phyloP scores from a whole-genome alignment of 2,888 invertebrate genomes.

The Plemyria rubiginata region DNA sequence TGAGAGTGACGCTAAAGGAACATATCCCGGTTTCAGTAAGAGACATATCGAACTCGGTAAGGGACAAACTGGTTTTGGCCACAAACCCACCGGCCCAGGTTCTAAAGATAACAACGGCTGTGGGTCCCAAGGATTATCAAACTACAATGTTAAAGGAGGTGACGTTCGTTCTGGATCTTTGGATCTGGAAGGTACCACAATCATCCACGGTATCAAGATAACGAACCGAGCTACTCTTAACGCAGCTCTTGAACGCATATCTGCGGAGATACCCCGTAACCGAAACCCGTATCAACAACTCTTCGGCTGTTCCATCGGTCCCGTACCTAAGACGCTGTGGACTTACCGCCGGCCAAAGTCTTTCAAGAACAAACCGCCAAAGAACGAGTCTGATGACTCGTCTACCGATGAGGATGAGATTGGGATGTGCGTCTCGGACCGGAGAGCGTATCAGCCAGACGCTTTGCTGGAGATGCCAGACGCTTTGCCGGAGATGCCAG shows the following conservation, averaged over 20 bases:
- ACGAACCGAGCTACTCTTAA: neutral
- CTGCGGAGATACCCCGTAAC: neutral
- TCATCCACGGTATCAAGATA: neutral
- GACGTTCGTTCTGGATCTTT: no score
- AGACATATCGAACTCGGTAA: neutral
- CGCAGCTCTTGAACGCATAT: neutral
- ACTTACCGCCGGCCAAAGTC: neutral
- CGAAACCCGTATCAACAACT: neutral
- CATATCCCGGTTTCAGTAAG: neutral
- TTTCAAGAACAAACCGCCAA: conserved; percentile 1
- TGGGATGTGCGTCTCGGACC: neutral
- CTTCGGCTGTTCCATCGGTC: neutral
- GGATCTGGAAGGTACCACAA: no score
- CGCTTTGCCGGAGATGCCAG: no score
- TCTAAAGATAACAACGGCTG: neutral
- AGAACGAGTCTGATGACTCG: neutral
- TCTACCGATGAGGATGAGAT: conserved; percentile 16
- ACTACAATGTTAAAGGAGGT: neutral
- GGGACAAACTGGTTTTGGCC: neutral
- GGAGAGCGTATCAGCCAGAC: neutral
- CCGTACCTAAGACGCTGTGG: neutral
- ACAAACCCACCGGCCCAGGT: neutral
- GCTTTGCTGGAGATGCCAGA: no score
- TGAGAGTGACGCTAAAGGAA: neutral
- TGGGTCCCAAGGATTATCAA: neutral